A percentile compares a stretch with the other conserved stretches of the same genome.
Conservation (phyloP, 2,888 invertebrate species). For the Melieria picta region DNA sequence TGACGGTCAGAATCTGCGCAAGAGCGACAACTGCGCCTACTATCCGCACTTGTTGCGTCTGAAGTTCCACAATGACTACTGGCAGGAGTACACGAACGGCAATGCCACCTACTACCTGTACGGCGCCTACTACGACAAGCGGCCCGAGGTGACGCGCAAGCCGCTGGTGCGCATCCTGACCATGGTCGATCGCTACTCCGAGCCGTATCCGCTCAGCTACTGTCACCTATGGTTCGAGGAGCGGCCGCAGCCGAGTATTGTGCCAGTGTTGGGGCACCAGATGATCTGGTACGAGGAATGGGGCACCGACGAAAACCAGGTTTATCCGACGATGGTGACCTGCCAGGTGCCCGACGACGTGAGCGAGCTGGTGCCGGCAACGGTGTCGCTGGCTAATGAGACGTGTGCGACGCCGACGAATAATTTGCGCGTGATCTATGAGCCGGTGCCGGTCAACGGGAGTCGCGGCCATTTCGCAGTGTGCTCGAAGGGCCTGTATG, state of each 20-base stretch:
- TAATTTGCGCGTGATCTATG: constrained; percentile 81
- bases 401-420: constrained; percentile 86
- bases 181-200: constrained; percentile 81
- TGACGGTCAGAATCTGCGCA: not conserved
- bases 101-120: constrained; percentile 87
- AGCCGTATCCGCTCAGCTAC: constrained; percentile 68
- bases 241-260: constrained; percentile 78
- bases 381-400: constrained; percentile 83
- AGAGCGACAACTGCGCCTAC: constrained; percentile 72
- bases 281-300: constrained; percentile 91
- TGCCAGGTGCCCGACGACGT: constrained; percentile 78
- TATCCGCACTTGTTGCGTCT: constrained; percentile 86
- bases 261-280: constrained; percentile 84
- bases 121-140: constrained; percentile 86
- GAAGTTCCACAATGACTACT: constrained; percentile 91
- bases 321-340: constrained; percentile 88
- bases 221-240: constrained; percentile 89
- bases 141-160: constrained; percentile 73
- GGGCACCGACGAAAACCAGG: constrained; percentile 82
- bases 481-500: constrained; percentile 92
- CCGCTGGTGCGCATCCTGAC: constrained; percentile 81
- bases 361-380: constrained; percentile 44
- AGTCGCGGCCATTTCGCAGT: constrained; percentile 77
- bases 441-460: constrained; percentile 67
- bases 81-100: constrained; percentile 82